Base-by-base conservation (phyloP, 2,797 vertebrate genomes). In the Scyliorhinus canicula region DNA sequence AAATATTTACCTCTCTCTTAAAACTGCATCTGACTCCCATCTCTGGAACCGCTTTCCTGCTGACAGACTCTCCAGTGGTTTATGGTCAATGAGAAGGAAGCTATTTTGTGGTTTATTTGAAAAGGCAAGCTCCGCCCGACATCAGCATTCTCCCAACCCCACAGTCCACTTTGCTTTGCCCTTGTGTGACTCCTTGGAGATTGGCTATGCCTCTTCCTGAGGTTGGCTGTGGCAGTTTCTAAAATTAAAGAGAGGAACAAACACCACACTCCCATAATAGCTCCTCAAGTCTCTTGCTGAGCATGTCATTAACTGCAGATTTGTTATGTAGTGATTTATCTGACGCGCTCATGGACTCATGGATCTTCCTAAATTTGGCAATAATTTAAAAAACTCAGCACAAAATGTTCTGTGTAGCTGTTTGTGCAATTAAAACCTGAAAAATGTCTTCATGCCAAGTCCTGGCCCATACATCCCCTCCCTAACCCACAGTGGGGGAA, bases 341-440 rank as follows among this genome's bases (percentile, higher is more conserved):
- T 90, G n/a, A 90, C 60, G 86, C 86, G 40, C 35, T 91, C n/a
- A n/a, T n/a, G n/a, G 88, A 91, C 57, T 65, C 57, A 91, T 91
- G 67, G 35, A 47, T n/a, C 50, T n/a, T 47, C 67, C 14, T 52
- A 74, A 74, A 69, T 71, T 35, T 94, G 93, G 93, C 44, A 71
- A 74, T 94, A 71, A 52, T 94, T 0, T 52, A 16, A 65, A 93
- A 94, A 35, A 94, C 16, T n/a, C 47, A 0, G 31, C 47, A 35
- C 93, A 50, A 35, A 21, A 19, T 71, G 40, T 94, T 94, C 44
- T 52, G 12, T 74, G 31, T 19, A 74, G 47, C 47, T 7, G 24
- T 65, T 19, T 40, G 60, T 91, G n/a, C 47, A 50, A 26, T 44
- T 52, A 74, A 21, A 12, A 12, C 26, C 63, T 93, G 44, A 94